Percentiles rank a stretch among this genome's conserved stretches.
phyloP scores from a whole-genome alignment of 2,888 invertebrate genomes.

The Argyresthia goedartella region DNA sequence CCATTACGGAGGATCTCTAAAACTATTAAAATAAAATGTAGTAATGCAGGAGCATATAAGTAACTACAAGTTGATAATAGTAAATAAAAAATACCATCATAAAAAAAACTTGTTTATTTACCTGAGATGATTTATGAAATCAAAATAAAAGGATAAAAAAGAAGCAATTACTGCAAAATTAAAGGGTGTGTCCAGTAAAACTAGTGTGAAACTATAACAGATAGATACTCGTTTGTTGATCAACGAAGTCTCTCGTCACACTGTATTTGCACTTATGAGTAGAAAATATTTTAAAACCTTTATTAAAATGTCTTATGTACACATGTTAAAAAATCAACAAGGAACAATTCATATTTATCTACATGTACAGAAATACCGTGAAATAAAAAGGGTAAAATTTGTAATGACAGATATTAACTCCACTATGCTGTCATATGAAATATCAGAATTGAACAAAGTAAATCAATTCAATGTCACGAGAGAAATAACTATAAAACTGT shows the following conservation, averaged over 20 bases:
- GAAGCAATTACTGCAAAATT: constrained; percentile 11
- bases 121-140: constrained; percentile 28
- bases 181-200: constrained; percentile 8
- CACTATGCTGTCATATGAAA: not conserved
- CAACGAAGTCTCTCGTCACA: constrained; percentile 54
- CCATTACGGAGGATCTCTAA: constrained; percentile 29
- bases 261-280: constrained; percentile 62
- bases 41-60: constrained; percentile 40
- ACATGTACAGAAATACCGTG: constrained; percentile 18
- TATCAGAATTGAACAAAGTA: constrained; percentile 11
- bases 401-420: not conserved
- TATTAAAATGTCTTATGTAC: constrained; percentile 47
- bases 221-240: constrained; percentile 25
- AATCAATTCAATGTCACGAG: constrained; percentile 57
- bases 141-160: constrained; percentile 28
- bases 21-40: constrained; percentile 39
- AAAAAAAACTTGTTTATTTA: constrained; percentile 12
- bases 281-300: constrained; percentile 43
- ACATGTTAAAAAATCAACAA: constrained; percentile 46
- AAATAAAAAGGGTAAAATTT: constrained; percentile 7
- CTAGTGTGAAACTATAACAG: not conserved
- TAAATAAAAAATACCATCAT: constrained; percentile 29
- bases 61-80: constrained; percentile 37
- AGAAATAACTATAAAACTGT: constrained; percentile 47
- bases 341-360: constrained; percentile 35